Evolutionary conservation across 2,113 vertebrate genomes (phyloP).

Genomic region (Ammodytes marinus): DNA sequence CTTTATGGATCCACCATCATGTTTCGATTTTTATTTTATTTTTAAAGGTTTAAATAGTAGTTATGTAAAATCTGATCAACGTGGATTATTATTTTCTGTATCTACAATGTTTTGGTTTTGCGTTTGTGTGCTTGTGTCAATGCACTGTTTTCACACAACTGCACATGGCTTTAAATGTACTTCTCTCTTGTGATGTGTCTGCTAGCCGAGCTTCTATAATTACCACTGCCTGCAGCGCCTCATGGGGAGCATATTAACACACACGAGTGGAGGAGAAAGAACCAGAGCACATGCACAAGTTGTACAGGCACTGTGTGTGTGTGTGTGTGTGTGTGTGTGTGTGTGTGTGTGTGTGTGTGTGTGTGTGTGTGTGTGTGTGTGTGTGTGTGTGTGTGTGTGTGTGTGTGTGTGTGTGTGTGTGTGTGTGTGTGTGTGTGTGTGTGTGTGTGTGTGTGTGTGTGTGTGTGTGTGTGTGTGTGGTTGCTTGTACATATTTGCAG

Average conservation of each 20-base stretch:
- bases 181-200: slow-evolving; percentile 68
- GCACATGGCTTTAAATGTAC: slow-evolving; percentile 63
- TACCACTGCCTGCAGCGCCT: slow-evolving; percentile 81
- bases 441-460: background rate
- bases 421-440: background rate
- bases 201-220: slow-evolving; percentile 81
- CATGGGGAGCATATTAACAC: slow-evolving; percentile 83
- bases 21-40: background rate
- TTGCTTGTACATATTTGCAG: slow-evolving; percentile 8
- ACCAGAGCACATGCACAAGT: slow-evolving; percentile 56
- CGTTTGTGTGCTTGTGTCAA: slow-evolving; percentile 18
- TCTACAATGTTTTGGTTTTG: background rate
- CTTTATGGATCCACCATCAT: background rate
- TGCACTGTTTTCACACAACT: slow-evolving; percentile 35
- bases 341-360: background rate
- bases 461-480: background rate
- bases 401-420: background rate
- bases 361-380: background rate
- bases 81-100: background rate
- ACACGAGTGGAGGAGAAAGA: slow-evolving; percentile 81
- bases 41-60: no score
- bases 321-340: background rate
- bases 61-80: background rate
- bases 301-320: slow-evolving; percentile 14
- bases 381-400: background rate